Conservation (phyloP, 2,888 invertebrate genomes). For the Phyllotreta cruciferae region DNA sequence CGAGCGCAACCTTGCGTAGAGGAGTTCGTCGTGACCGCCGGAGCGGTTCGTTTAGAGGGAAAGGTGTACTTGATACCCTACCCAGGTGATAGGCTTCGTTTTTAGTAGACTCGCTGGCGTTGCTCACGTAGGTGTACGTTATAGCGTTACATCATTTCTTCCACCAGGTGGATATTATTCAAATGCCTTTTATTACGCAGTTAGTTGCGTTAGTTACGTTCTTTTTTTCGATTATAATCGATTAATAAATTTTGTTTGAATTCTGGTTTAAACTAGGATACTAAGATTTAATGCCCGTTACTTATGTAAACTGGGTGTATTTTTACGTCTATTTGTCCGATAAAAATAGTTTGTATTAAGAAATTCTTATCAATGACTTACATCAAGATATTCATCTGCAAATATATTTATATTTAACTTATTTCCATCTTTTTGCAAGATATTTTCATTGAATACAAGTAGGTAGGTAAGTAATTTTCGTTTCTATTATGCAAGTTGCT, state of each 20-base stretch:
- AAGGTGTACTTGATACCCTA: conserved; percentile 17
- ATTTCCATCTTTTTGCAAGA: not conserved
- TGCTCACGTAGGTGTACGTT: conserved; percentile 34
- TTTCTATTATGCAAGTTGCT: no score
- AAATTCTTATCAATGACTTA: not conserved
- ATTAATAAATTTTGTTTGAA: conserved; percentile 14
- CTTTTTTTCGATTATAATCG: conserved; percentile 5
- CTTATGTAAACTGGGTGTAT: no score
- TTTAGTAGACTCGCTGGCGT: conserved; percentile 35
- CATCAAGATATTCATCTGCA: not conserved
- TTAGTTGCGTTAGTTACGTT: conserved; percentile 14
- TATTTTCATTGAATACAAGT: no score
- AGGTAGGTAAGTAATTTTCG: no score
- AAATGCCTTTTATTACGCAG: conserved; percentile 23
- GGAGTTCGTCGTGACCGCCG: conserved; percentile 29
- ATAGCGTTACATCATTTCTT: conserved; percentile 33
- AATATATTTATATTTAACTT: not conserved
- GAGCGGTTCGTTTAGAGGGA: conserved; percentile 15
- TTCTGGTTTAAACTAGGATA: conserved; percentile 3
- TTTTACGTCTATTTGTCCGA: no score
- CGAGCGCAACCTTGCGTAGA: conserved; percentile 34
- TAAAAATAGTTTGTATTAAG: no score
- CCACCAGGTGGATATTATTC: conserved; percentile 27
- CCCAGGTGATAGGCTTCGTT: conserved; percentile 11
- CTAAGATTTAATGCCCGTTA: not conserved